A percentile compares a stretch with the other conserved stretches of the same genome.
Conservation (phyloP, 2,113 vertebrate species). For the Nerophis lumbriciformis region DNA sequence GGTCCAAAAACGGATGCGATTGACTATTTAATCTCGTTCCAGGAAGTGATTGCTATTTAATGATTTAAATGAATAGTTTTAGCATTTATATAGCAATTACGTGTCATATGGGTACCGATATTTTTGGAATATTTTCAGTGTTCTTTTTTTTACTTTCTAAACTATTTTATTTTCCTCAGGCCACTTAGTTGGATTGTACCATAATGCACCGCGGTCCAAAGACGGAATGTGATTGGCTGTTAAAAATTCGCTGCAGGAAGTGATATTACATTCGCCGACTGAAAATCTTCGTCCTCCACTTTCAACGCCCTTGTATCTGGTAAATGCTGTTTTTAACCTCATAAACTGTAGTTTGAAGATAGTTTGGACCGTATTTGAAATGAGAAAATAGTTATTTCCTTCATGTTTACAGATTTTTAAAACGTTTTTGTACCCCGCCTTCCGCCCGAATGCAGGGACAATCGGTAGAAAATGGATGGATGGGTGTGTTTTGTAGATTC, state of each 20-base stretch:
- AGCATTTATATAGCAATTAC: too few species aligned
- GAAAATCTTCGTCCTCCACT: constrained; percentile 27
- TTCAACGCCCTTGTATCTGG: constrained; percentile 6
- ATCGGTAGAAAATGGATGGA: too few species aligned
- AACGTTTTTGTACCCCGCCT: too few species aligned
- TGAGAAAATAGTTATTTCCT: too few species aligned
- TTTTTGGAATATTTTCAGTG: too few species aligned
- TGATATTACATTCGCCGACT: constrained; percentile 40
- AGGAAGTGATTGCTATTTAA: constrained; percentile 46
- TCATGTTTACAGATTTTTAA: too few species aligned
- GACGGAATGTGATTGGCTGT: constrained; percentile 50
- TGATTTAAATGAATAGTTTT: too few species aligned
- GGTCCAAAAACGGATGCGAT: constrained; percentile 30
- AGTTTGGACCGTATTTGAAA: neutral
- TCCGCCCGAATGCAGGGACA: too few species aligned
- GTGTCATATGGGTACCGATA: too few species aligned
- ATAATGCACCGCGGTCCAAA: constrained; percentile 36
- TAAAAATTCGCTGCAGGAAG: constrained; percentile 49
- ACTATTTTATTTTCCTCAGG: too few species aligned
- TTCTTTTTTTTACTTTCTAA: too few species aligned
- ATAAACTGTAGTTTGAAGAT: neutral
- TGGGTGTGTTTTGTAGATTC: too few species aligned
- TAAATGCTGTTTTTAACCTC: constrained; percentile 1
- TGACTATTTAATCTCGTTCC: constrained; percentile 36
- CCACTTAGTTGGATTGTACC: constrained; percentile 12